Conservation (phyloP, 2,888 invertebrate species). For the Itoplectis maculator region DNA sequence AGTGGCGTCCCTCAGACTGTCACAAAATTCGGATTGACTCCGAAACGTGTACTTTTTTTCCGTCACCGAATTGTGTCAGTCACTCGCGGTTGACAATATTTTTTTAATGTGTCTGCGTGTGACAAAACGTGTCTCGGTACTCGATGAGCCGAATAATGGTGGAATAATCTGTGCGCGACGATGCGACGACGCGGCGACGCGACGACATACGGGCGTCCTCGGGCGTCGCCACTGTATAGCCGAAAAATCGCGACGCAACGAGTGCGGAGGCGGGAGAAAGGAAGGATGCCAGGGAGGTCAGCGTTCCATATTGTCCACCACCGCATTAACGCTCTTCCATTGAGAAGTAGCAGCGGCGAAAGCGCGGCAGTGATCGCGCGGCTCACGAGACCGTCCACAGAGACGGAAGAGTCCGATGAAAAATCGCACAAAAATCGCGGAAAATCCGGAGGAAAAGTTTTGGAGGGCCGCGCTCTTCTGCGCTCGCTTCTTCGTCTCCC, state of each 20-base stretch:
- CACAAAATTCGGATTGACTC: not conserved
- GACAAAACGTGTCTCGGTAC: not conserved
- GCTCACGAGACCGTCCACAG: not conserved
- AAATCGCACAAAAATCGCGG: constrained; percentile 50
- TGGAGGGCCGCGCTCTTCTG: constrained; percentile 23
- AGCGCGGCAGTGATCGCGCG: constrained; percentile 9
- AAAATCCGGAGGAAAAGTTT: constrained; percentile 67
- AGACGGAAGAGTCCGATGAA: constrained; percentile 11
- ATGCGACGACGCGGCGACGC: not conserved
- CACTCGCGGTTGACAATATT: too few relatives aligned
- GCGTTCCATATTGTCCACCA: constrained; percentile 27
- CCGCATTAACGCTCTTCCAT: constrained; percentile 27
- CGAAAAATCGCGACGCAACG: not conserved
- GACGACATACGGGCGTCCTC: not conserved
- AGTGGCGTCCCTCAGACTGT: constrained; percentile 11
- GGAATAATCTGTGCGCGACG: not conserved
- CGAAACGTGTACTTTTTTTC: not conserved
- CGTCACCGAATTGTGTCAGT: not conserved
- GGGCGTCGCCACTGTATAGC: constrained; percentile 19
- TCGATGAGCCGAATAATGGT: not conserved
- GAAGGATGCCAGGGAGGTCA: not conserved
- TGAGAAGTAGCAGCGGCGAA: constrained; percentile 6
- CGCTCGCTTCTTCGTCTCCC: constrained; percentile 3
- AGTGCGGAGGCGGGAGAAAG: not conserved
- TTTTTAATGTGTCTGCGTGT: too few relatives aligned